Evolutionary conservation across 2,797 vertebrate species (phyloP).

Genomic region (Manis javanica): DNA sequence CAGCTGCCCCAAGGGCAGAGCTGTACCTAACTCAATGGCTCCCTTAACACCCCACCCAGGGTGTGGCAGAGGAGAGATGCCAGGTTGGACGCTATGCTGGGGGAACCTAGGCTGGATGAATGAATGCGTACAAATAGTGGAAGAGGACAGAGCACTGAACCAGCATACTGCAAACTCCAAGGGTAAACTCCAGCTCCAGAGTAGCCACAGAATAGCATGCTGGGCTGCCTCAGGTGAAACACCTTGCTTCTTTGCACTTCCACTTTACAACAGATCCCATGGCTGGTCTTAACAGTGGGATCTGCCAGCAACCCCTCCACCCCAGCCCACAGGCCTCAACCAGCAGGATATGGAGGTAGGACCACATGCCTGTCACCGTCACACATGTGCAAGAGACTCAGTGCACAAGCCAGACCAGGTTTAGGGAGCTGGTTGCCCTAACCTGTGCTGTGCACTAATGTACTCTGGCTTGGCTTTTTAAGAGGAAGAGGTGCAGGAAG

Average conservation of each 20-base stretch:
- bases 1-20: background rate
- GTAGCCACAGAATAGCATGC: background rate
- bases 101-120: background rate
- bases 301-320: background rate
- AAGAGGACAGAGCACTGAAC: background rate
- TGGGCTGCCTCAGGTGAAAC: background rate
- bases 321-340: background rate
- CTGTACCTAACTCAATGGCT: background rate
- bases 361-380: accelerated
- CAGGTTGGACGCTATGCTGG: background rate
- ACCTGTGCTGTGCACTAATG: background rate
- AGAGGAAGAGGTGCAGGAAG: background rate
- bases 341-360: background rate
- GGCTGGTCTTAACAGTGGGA: background rate
- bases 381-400: no score
- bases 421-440: background rate
- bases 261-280: background rate
- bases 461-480: background rate
- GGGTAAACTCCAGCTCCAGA: background rate
- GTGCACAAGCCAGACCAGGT: no score
- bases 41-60: background rate
- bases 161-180: background rate
- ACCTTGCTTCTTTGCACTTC: background rate
- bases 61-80: background rate
- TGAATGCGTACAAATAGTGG: accelerated